Evolutionary conservation across 2,888 invertebrate species (phyloP), one percentile per base, ranked within the genome.

Genomic region (Zonitis immaculata): DNA sequence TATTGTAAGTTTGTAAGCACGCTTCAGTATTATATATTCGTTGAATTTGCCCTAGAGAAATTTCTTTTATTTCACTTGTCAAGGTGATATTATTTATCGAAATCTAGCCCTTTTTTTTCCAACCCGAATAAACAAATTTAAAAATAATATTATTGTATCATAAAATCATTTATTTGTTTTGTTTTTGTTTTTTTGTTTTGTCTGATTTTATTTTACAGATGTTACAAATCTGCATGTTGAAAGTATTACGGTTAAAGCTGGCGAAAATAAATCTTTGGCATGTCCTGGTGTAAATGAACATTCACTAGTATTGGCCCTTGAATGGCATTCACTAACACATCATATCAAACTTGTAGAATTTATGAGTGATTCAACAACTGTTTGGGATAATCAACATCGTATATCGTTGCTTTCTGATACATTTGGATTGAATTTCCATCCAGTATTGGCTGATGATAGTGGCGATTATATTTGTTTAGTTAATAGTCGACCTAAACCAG

Each of bases 221-320:
- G 78, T 81, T 61, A 78, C 81, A 65, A 79, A 80, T 66, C 76
- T 82, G 57, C 78, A 80, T 63, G 77, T 81, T 60, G 79, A 83
- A 65, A 81, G 79, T 61, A 78, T 83, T 60, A 76, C 80, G 61
- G 80, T 82, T 49, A 82, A 83, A 68, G 85, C 86, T 42, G 85
- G 85, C 49, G 80, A 80, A 65, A 86, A 86, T 75, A 80, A 83
- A 60, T 83, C 84, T 55, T 74, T 86, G 63, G 77, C 81, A 53
- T 86, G 86, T 75, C 86, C 85, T 28, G 86, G 86, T 35, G 84
- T 85, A 57, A 83, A 81, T 65, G 85, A 85, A 73, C 82, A 82
- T 64, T 83, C 85, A 32, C 72, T 86, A 65, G 81, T 86, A 63
- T 78, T 80, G 68, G 80, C 80, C 62, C 74, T 86, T 64, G 84